Evolutionary conservation across 2,797 vertebrate species (phyloP), one percentile per base, ranked within the genome.

Genomic region (Miichthys miiuy): DNA sequence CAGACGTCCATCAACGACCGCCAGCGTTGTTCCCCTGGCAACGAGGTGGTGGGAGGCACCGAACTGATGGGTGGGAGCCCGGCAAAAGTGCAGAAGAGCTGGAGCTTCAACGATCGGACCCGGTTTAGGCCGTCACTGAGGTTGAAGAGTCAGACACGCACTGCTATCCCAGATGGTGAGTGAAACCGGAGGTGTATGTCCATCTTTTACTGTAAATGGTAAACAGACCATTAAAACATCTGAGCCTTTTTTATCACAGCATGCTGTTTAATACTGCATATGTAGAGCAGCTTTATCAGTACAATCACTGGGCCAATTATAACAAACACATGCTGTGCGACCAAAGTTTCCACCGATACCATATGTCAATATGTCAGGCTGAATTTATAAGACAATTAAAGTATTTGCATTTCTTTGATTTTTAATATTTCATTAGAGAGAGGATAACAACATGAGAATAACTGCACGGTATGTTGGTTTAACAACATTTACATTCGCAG

Each of bases 101-200:
- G 98, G 98, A 99, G 98, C 91, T 99, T 99, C 94, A 99, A 99
- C 0, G 98, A 99, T 82, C 95, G 98, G 30, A 99, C 98, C 0
- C 96, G 98, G 42, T 99, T 99, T 81, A 95, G 98, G 67, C 97
- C 98, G 21, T 99, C 98, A 0, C 95, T 99, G 61, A 94, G 98
- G 76, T 92, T 99, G 66, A 99, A 99, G 94, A 98, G 97, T 88
- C 98, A 98, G 89, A 95, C 96, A 20, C 97, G 98, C 42, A 93
- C 96, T 0, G 88, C 95, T 38, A 90, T 96, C 58, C 88, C 96
- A 1, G 97, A 99, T 4, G 96, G 98, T 99, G 94, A 96, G 85
- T n/a, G 23, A 8, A 25, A 30, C 20, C 17, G 0, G 16, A 25
- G n/a, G 47, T 52, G 30, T 25, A 6, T 16, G 20, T 75, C 23